These are phyloP conservation scores for Monochamus saltuarius DNA, from an alignment of 1,140 invertebrate species.

Conservation along the genomic window DNA sequence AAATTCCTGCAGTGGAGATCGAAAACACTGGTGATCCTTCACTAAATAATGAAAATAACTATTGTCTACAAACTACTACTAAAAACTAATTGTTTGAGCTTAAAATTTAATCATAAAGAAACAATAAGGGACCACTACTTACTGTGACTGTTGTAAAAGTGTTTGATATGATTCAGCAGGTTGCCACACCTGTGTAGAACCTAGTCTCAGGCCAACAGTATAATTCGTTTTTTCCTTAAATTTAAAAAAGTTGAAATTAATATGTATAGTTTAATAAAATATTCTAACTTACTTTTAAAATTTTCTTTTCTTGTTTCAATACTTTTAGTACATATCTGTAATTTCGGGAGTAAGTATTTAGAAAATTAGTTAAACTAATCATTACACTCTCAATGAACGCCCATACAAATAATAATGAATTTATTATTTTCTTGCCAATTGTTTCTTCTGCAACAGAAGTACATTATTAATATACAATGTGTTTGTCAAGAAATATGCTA, in stretches of 20 bases:
- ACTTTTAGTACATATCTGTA: conserved; percentile 89
- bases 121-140: conserved; percentile 45
- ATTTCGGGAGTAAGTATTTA: conserved; percentile 88
- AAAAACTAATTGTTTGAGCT: neutral
- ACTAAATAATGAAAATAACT: conserved; percentile 17
- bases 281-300: conserved; percentile 84
- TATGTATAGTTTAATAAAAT: too few species aligned
- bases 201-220: conserved; percentile 64
- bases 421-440: conserved; percentile 10
- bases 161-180: conserved; percentile 53
- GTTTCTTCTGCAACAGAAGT: conserved; percentile 21
- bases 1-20: conserved; percentile 22
- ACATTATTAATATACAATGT: neutral
- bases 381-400: conserved; percentile 80
- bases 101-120: neutral
- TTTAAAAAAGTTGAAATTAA: conserved; percentile 2
- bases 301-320: conserved; percentile 75
- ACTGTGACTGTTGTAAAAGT: conserved; percentile 53
- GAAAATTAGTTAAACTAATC: conserved; percentile 80
- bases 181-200: conserved; percentile 72
- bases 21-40: conserved; percentile 12
- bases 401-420: conserved; percentile 45
- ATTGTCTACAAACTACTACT: conserved; percentile 14
- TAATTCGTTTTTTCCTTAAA: conserved; percentile 69
- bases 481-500: too few species aligned